phyloP scores from a whole-genome alignment of 2,888 invertebrate species.

The Dicycla oo region DNA sequence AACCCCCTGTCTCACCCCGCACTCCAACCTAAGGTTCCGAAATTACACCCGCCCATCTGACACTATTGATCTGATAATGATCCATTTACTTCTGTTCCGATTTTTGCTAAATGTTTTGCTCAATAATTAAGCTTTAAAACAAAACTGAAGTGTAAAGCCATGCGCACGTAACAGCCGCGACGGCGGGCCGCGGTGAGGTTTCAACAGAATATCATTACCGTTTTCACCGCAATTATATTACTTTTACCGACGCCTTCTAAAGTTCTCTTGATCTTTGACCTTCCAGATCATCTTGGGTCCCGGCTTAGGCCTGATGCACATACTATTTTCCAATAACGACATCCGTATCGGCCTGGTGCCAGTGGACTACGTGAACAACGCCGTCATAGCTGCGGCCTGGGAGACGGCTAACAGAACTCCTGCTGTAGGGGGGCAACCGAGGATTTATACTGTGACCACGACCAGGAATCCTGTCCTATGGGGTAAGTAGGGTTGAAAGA shows the following conservation, averaged over 20 bases:
- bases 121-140: too few relatives aligned
- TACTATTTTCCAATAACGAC: not conserved
- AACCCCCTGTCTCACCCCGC: too few relatives aligned
- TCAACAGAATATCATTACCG: not conserved
- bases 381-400: constrained; percentile 54
- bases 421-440: constrained; percentile 20
- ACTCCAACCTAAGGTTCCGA: too few relatives aligned
- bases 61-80: too few relatives aligned
- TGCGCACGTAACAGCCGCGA: too few relatives aligned
- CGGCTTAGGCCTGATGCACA: constrained; percentile 56
- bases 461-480: constrained; percentile 36
- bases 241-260: not conserved
- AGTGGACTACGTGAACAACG: constrained; percentile 66
- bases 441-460: constrained; percentile 54
- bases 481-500: constrained; percentile 43
- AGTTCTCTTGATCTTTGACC: not conserved
- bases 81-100: too few relatives aligned
- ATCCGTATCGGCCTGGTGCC: constrained; percentile 48
- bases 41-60: too few relatives aligned
- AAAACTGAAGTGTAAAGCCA: too few relatives aligned
- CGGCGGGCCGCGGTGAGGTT: too few relatives aligned
- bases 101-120: too few relatives aligned
- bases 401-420: constrained; percentile 41
- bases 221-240: not conserved
- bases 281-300: constrained; percentile 55